phyloP scores from a whole-genome alignment of 2,888 invertebrate genomes.

The Erannis defoliaria region DNA sequence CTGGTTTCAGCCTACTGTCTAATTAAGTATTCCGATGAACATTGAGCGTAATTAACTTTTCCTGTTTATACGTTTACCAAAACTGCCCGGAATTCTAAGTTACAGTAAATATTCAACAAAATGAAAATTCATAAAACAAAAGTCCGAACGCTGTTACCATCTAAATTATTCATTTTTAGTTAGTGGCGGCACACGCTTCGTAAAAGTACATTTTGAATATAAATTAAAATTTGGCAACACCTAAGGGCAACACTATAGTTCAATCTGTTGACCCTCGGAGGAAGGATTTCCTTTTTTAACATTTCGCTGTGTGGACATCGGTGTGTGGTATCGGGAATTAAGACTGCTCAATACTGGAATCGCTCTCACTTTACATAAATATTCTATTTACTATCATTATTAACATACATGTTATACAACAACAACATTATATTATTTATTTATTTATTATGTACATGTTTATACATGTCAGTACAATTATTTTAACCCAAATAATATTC shows the following conservation, averaged over 20 bases:
- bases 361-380: no score
- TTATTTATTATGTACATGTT: no score
- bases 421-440: no score
- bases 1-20: neutral
- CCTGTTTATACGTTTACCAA: conserved; percentile 8
- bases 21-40: conserved; percentile 2
- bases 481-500: no score
- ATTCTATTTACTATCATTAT: no score
- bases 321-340: no score
- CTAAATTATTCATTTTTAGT: conserved; percentile 23
- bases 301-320: no score
- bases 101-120: conserved; percentile 15
- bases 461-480: no score
- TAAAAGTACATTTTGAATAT: conserved; percentile 11
- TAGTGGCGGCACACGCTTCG: conserved; percentile 8
- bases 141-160: conserved; percentile 6
- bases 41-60: conserved; percentile 3
- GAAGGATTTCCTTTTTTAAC: no score
- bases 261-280: neutral
- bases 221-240: neutral
- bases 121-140: conserved; percentile 27
- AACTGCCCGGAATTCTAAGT: conserved; percentile 2
- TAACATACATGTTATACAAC: no score
- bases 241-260: neutral
- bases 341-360: no score